phyloP scores from a whole-genome alignment of 2,113 vertebrate species.

The Leptosomus discolor region DNA sequence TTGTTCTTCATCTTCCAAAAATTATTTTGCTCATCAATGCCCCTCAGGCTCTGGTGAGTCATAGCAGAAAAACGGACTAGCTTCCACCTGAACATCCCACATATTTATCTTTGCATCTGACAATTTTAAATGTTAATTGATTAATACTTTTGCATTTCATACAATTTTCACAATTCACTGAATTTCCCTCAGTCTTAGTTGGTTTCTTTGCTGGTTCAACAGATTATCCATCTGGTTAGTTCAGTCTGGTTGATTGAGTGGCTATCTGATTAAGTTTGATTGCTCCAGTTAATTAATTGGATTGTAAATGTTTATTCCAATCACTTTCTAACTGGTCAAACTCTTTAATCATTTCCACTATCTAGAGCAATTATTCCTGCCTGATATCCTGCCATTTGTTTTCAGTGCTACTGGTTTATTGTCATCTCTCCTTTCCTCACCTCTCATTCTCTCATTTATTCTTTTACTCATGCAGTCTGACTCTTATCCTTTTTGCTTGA shows the following conservation, averaged over 20 bases:
- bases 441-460: background rate
- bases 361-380: background rate
- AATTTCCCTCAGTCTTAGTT: background rate
- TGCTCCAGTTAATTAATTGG: conserved; percentile 16
- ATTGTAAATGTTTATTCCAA: conserved; percentile 38
- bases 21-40: background rate
- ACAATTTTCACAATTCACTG: background rate
- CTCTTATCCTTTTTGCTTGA: background rate
- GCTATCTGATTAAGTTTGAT: conserved; percentile 29
- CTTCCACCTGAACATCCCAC: background rate
- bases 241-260: background rate
- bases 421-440: background rate
- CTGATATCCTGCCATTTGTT: background rate
- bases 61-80: background rate
- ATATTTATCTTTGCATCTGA: background rate
- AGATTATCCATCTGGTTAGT: background rate
- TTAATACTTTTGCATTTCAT: background rate
- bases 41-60: background rate
- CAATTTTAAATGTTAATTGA: background rate
- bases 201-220: background rate
- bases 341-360: background rate
- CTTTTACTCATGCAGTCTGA: background rate
- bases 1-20: background rate
- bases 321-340: conserved; percentile 14
- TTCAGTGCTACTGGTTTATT: background rate